Base-by-base conservation (phyloP, 2,888 invertebrate species). In the Hoplodrina ambigua region DNA sequence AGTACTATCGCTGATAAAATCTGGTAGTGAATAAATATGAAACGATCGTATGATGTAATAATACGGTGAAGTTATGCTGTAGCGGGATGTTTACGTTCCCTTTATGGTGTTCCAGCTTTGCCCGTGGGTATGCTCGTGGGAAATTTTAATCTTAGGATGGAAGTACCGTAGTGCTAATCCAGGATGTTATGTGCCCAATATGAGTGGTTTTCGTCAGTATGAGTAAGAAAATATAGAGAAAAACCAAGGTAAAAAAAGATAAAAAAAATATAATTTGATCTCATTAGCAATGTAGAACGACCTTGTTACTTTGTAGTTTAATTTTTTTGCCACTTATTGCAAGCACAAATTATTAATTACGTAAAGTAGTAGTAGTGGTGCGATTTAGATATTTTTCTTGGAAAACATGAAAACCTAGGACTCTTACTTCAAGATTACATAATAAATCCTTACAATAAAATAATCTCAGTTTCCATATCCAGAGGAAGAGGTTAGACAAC, bases 21-120 rank as follows among this genome's bases (percentile, higher is more conserved):
- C 75, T 49, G 54, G 71, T 56, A 52, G 55, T 49, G 20, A 55
- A 72, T 78, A 62, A 67, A 71, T 67, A 61, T 69, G 66, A 65
- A 65, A 75, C 67, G 63, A 76, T 61, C 50, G 54, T 49, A 49
- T 81, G 67, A 58, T 65, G 67, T 69, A 66, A 64, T 77, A 72
- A 77, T 59, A 72, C 44, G 30, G 62, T 7, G 4, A 8, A 54
- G 62, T 72, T 76, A 59, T 76, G 56, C 37, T 46, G 59, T 33
- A n/a, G 53, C 17, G 55, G 50, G 61, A 33, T 62, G 30, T 25
- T 65, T 69, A 52, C 25, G n/a, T 50, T 25, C 30, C 49, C 44
- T 69, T 56, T 59, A 59, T 69, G 41, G 17, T 25, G 30, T 30
- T 46, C 33, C 8, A 52, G 56, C 15, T 72, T 41, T 20, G 58